phyloP scores from a whole-genome alignment of 2,888 invertebrate genomes.

The Chirona hameri region DNA sequence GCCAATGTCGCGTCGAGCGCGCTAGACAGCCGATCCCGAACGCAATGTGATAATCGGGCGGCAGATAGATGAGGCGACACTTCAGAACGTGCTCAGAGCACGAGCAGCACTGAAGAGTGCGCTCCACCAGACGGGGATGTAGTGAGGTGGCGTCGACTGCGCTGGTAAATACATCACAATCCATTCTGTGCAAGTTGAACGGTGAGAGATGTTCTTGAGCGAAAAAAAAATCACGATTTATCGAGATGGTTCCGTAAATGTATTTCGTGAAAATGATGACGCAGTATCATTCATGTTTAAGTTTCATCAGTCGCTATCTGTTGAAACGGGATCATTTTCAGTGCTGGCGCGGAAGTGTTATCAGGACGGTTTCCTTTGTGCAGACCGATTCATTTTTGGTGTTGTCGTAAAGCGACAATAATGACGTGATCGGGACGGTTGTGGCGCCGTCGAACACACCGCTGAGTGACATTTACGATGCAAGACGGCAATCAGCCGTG shows the following conservation, averaged over 20 bases:
- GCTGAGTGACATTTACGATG: slow-evolving; percentile 26
- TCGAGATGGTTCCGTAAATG: too few relatives aligned
- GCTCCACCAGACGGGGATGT: background rate
- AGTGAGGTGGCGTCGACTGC: too few relatives aligned
- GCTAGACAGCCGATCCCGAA: background rate
- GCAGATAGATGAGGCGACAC: background rate
- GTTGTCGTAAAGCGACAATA: slow-evolving; percentile 24
- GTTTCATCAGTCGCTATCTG: too few relatives aligned
- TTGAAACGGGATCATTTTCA: too few relatives aligned
- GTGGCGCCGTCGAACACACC: background rate
- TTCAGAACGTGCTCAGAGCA: background rate
- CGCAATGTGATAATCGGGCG: background rate
- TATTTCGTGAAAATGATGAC: too few relatives aligned
- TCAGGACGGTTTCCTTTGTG: background rate
- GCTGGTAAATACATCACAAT: too few relatives aligned
- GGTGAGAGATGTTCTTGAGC: too few relatives aligned
- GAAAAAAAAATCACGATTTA: too few relatives aligned
- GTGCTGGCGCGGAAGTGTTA: background rate
- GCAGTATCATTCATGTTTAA: too few relatives aligned
- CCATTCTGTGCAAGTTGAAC: too few relatives aligned
- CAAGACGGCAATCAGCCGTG: slow-evolving; percentile 24
- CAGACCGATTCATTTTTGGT: background rate
- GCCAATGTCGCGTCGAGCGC: background rate
- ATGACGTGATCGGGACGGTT: slow-evolving; percentile 23
- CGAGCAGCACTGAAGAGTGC: background rate